phyloP scores from a whole-genome alignment of 2,113 vertebrate species.

The Burhinus oedicnemus region DNA sequence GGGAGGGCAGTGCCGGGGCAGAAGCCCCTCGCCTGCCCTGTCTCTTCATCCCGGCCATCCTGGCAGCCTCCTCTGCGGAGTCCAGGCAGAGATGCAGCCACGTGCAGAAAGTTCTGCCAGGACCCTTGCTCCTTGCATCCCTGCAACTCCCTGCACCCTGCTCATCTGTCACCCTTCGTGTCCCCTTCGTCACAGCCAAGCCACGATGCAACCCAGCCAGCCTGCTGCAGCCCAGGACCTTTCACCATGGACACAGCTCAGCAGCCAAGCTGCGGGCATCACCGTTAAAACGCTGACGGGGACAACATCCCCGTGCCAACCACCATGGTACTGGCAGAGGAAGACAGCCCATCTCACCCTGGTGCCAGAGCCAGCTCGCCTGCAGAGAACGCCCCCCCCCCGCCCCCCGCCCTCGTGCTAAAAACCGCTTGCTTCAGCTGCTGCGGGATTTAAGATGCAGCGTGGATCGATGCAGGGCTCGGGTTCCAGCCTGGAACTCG shows the following conservation, averaged over 20 bases:
- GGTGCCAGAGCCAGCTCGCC: not conserved
- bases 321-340: not conserved
- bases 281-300: not conserved
- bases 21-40: not conserved
- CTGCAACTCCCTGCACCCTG: not conserved
- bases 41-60: not conserved
- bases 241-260: not conserved
- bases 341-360: not conserved
- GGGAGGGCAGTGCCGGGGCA: not conserved
- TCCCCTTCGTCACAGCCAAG: not conserved
- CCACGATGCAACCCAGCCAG: accelerated
- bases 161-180: not conserved
- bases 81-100: not conserved
- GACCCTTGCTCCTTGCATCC: not conserved
- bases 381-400: too few relatives aligned
- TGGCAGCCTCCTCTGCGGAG: not conserved
- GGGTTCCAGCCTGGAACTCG: constrained; percentile 41
- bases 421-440: constrained; percentile 65
- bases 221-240: not conserved
- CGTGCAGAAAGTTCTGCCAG: accelerated
- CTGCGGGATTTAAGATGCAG: constrained; percentile 54
- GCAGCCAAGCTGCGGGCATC: accelerated
- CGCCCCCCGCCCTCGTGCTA: not conserved
- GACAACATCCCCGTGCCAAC: not conserved
- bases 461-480: constrained; percentile 44